Conservation (phyloP, 2,797 vertebrate species). For the Allobates femoralis region DNA sequence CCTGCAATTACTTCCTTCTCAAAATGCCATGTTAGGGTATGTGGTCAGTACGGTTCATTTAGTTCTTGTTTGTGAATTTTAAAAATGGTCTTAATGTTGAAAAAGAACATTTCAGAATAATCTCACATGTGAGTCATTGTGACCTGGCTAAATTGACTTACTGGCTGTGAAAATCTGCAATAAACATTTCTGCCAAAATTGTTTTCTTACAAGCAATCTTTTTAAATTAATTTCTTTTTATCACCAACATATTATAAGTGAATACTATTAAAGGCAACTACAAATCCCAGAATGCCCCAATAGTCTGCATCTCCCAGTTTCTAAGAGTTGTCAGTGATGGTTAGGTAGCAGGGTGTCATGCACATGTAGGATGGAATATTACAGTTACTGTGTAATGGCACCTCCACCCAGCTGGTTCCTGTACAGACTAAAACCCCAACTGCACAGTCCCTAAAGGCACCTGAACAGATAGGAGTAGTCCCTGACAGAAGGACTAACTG, state of each 20-base stretch:
- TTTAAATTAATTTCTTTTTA: background rate
- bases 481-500: no score
- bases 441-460: no score
- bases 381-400: no score
- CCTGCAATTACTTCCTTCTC: background rate
- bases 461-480: no score
- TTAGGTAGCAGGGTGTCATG: no score
- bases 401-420: no score
- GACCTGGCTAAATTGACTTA: background rate
- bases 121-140: background rate
- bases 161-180: background rate
- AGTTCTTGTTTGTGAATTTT: background rate
- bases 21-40: background rate
- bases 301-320: no score
- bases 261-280: background rate
- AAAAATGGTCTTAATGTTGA: background rate
- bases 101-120: background rate
- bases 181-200: background rate
- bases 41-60: background rate
- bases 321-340: no score
- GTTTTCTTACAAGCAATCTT: background rate
- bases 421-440: no score
- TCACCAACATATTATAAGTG: background rate
- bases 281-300: no score
- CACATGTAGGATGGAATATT: no score